Evolutionary conservation across 2,113 vertebrate genomes (phyloP).

Genomic region (Cryptomyrus ogoouensis): DNA sequence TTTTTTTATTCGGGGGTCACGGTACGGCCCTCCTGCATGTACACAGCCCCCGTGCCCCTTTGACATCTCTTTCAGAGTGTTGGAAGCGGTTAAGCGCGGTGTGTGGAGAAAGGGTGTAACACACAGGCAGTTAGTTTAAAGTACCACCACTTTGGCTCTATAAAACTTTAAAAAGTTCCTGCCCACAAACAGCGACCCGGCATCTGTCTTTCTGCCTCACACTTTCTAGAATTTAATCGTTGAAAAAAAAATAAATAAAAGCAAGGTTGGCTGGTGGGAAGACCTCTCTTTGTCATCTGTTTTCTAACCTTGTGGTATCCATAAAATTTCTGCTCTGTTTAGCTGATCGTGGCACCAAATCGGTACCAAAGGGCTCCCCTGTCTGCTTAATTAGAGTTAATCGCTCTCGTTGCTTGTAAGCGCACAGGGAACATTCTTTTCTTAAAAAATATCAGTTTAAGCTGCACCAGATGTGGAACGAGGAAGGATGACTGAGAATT

Average conservation of each 20-base stretch:
- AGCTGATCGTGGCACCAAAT: slow-evolving; percentile 15
- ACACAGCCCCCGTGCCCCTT: neutral
- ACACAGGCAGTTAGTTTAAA: slow-evolving; percentile 30
- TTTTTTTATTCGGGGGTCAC: neutral
- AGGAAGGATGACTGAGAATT: slow-evolving; percentile 44
- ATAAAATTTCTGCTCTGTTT: slow-evolving; percentile 30
- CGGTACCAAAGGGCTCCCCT: neutral
- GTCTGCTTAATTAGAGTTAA: slow-evolving; percentile 35
- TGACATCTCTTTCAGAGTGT: neutral
- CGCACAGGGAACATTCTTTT: slow-evolving; percentile 25
- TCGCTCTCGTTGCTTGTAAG: slow-evolving; percentile 36
- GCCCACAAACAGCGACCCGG: slow-evolving; percentile 19
- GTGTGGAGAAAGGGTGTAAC: slow-evolving; percentile 25
- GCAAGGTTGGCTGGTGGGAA: slow-evolving; percentile 18
- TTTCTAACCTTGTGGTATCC: slow-evolving; percentile 25
- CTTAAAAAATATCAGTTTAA: slow-evolving; percentile 32
- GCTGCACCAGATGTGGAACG: slow-evolving; percentile 43
- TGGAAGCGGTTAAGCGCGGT: slow-evolving; percentile 16
- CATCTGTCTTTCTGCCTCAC: slow-evolving; percentile 30
- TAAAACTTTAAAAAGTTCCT: slow-evolving; percentile 32
- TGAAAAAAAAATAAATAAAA: neutral
- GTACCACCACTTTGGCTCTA: slow-evolving; percentile 23
- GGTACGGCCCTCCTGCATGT: neutral
- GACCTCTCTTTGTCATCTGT: slow-evolving; percentile 24
- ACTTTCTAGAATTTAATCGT: slow-evolving; percentile 26